phyloP scores from a whole-genome alignment of 2,888 invertebrate species.

The Andricus curvator region DNA sequence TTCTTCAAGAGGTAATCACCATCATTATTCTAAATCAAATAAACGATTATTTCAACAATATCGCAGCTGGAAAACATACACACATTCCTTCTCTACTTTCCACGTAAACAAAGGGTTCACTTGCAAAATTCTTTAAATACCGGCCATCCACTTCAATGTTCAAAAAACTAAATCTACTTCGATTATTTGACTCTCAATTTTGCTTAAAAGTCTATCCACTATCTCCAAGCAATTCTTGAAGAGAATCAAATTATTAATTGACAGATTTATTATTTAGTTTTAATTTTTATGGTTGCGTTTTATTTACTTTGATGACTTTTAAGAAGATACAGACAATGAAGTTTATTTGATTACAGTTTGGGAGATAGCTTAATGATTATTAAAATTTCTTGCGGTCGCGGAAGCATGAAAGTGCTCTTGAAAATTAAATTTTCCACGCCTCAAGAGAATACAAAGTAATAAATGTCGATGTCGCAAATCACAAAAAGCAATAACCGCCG shows the following conservation, averaged over 20 bases:
- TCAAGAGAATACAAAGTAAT: neutral
- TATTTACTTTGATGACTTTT: neutral
- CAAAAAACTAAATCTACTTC: neutral
- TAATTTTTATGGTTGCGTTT: neutral
- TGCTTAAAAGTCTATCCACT: neutral
- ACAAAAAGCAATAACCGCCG: slow-evolving; percentile 18
- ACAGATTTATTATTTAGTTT: neutral
- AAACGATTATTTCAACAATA: slow-evolving; percentile 38
- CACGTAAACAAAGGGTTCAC: neutral
- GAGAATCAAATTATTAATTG: neutral
- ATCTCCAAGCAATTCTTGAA: neutral
- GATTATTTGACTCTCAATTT: neutral
- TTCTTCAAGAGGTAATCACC: slow-evolving; percentile 53
- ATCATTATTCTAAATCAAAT: slow-evolving; percentile 19
- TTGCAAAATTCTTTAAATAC: neutral
- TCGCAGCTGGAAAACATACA: slow-evolving; percentile 23
- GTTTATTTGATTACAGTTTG: neutral
- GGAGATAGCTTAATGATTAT: neutral
- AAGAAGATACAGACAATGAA: neutral
- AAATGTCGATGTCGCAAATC: slow-evolving; percentile 9
- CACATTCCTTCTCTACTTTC: slow-evolving; percentile 12
- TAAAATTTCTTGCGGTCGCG: neutral
- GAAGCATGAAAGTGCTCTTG: neutral
- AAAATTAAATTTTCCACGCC: slow-evolving; percentile 2
- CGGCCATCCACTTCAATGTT: neutral